Evolutionary conservation across 2,113 vertebrate genomes (phyloP), one percentile per base, ranked within the genome.

Genomic region (Muscicapa adusta): DNA sequence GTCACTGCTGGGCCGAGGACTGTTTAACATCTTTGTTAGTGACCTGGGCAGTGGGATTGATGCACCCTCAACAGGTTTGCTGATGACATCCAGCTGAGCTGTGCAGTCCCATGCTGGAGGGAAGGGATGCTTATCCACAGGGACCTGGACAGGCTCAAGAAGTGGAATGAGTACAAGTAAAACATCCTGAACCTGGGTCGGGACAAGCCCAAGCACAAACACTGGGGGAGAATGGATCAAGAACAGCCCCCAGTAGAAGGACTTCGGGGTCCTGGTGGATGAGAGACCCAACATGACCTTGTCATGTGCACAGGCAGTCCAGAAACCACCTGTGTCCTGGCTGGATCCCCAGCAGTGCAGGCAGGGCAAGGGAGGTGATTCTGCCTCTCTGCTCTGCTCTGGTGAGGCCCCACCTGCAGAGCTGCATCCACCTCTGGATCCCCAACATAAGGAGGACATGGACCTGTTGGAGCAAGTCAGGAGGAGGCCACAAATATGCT

Each of bases 161-260:
- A 33, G 18, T 51, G 67, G 51, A 26, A 8, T 26, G 36, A 38
- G 36, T 34, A 11, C 34, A 65, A 80, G 5, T 6, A 5, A 31
- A 50, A 65, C 1, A 1, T 45, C 28, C 43, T 57, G 36, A 26
- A 43, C 50, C 2, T 36, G 58, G 22, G 22, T 23, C 0, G 0
- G 42, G 58, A 26, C 43, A 73, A 50, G 17, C 33, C 31, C 20
- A 29, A 80, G 58, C 50, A 88, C 50, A 65, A 33, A 43, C 45
- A 48, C 50, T 65, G 26, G 6, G 9, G 22, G 15, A 65, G 36
- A 73, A 80, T 2, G 23, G 33, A 65, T 24, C 15, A 50, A 38
- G 23, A 66, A 43, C 33, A 81, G 43, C 10, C 3, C 15, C 19
- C 60, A 19, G 43, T 26, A 73, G 67, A 57, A 51, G 33, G 45